Evolutionary conservation across 1,140 invertebrate species (phyloP), one percentile per base, ranked within the genome.

Genomic region (Linepithema humile): DNA sequence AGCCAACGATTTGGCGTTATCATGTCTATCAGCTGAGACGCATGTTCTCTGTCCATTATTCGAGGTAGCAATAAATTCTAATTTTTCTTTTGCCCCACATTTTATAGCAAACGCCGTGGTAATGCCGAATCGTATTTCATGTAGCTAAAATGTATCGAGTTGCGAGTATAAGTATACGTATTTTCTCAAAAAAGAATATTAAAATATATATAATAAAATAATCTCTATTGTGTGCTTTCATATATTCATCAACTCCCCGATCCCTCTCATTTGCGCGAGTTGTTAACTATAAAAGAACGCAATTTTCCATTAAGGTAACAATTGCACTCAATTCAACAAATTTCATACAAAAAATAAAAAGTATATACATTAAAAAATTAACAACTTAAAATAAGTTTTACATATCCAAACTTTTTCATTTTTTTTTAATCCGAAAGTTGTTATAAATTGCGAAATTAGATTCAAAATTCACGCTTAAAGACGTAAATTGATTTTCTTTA

Each of bases 161-260:
- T 82, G 77, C 85, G 75, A 85, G 62, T 74, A 88, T 87, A 89
- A 88, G 86, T 91, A 90, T 88, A 90, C 84, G 89, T 90, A 90
- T 91, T 91, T 91, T 90, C 86, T 88, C 84, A 89, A 85, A 73
- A 88, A 86, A 90, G 53, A 83, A 82, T 57, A 82, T 78, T 75
- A 78, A 86, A 85, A 80, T 80, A 73, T 82, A 62, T 78, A 64
- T 62, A 80, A 90, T 87, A 88, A 90, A 90, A 87, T 70, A 57
- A 86, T 75, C 82, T 86, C 75, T 45, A 86, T 77, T 88, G 77
- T 84, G 9, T 57, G 6, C 15, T n/a, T 55, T 32, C 48, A 23
- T 43, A 17, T 53, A n/a, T 5, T 62, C 3, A 5, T 50, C 2
- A 53, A 43, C n/a, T n/a, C 20, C 10, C 12, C 35, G 12, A 17